Evolutionary conservation across 2,797 vertebrate genomes (phyloP).

Genomic region (Eptatretus atami): DNA sequence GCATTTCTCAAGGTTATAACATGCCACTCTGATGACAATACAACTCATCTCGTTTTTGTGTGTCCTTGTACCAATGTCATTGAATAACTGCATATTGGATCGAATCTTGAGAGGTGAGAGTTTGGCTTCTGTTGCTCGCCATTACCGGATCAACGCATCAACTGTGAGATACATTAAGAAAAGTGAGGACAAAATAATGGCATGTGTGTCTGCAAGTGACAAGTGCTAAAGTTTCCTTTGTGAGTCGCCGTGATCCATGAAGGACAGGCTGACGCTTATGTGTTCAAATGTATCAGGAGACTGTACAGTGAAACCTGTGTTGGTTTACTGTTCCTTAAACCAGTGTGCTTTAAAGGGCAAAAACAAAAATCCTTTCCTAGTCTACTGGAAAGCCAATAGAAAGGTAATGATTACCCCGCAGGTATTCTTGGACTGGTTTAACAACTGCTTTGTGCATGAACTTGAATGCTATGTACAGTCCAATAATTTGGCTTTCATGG

Average conservation of each 20-base stretch:
- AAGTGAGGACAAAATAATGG: too few relatives aligned
- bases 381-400: background rate
- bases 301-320: background rate
- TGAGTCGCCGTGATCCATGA: background rate
- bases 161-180: too few relatives aligned
- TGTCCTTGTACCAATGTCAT: too few relatives aligned
- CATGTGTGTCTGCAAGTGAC: too few relatives aligned
- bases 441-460: background rate
- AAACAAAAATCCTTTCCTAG: background rate
- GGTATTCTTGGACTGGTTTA: constrained; percentile 1
- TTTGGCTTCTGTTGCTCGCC: too few relatives aligned
- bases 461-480: background rate
- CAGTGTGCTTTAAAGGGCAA: background rate
- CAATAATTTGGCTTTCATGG: background rate
- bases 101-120: too few relatives aligned
- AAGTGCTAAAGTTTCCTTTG: too few relatives aligned
- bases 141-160: too few relatives aligned
- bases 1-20: too few relatives aligned
- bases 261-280: background rate
- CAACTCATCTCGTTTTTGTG: too few relatives aligned
- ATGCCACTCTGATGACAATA: too few relatives aligned
- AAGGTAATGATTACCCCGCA: background rate
- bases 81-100: too few relatives aligned
- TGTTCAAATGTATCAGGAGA: background rate
- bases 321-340: background rate